Base-by-base conservation (phyloP, 2,797 vertebrate genomes). In the Lithobates sylvaticus region DNA sequence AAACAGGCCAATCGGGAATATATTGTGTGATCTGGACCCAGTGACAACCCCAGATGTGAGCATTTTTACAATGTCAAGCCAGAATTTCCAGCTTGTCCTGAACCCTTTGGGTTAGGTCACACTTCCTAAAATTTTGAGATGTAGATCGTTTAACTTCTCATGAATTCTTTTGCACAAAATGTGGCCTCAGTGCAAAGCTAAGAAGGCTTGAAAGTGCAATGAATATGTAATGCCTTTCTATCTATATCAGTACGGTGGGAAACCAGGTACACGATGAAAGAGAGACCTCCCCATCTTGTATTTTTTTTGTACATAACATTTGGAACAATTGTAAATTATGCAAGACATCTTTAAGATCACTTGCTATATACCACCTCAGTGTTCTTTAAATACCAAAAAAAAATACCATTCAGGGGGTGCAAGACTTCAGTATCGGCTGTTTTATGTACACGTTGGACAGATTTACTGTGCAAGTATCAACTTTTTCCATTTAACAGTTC, bases 361-460 rank as follows among this genome's bases (percentile, higher is more conserved):
- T 68, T 76, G 18, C 42, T 58, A 13, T 26, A 42, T 76, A 27
- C 79, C 65, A 77, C 34, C 10, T 86, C 73, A 86, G 84, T 85
- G 34, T 85, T 85, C 78, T 67, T 13, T 74, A 58, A 76, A 50
- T 76, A 44, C 58, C 18, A 9, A 27, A 50, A 36, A n/a, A n/a
- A 39, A 36, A 73, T 58, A 26, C 23, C 23, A 32, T 5, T 54
- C 50, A 54, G 50, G 50, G 44, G 50, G 50, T 54, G 16, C 50
- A 75, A 47, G 23, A 26, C 47, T 47, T 16, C 42, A 10, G 44
- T 16, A 75, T 71, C n/a, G 18, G 64, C 68, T 44, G 54, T 54
- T 13, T 70, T 36, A 21, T 71, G 26, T 23, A 50, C 50, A 44
- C 10, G 23, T 16, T 3, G 42, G 26, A 18, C 42, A 69, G 39